Conservation (phyloP, 2,113 vertebrate genomes). For the Platycercus adscitus region DNA sequence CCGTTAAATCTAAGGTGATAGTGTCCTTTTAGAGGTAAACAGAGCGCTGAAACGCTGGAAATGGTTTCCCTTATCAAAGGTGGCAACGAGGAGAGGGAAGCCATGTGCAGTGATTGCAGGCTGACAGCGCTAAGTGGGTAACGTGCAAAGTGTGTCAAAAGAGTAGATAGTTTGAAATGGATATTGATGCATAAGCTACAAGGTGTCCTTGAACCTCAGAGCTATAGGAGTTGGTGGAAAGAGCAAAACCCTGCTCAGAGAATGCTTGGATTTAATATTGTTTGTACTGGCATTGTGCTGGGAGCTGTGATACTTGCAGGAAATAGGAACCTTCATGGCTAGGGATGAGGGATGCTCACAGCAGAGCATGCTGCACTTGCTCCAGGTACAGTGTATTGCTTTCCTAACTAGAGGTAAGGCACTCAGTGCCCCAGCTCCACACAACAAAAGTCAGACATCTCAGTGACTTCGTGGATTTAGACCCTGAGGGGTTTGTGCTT, state of each 20-base stretch:
- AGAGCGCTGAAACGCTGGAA: background rate
- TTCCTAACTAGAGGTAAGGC: background rate
- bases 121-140: rapidly evolving
- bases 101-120: background rate
- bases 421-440: background rate
- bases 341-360: background rate
- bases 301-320: background rate
- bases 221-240: background rate
- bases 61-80: background rate
- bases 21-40: background rate
- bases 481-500: background rate
- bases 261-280: background rate
- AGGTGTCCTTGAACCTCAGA: background rate
- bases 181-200: background rate
- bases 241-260: background rate
- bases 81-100: background rate
- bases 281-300: rapidly evolving
- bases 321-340: background rate
- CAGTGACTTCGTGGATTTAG: background rate
- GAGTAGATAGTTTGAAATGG: background rate
- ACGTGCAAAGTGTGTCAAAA: background rate
- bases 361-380: background rate
- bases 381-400: background rate
- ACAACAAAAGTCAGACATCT: background rate
- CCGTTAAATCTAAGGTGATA: background rate